Base-by-base conservation (phyloP, 2,888 invertebrate genomes). In the Esperia sulphurella region DNA sequence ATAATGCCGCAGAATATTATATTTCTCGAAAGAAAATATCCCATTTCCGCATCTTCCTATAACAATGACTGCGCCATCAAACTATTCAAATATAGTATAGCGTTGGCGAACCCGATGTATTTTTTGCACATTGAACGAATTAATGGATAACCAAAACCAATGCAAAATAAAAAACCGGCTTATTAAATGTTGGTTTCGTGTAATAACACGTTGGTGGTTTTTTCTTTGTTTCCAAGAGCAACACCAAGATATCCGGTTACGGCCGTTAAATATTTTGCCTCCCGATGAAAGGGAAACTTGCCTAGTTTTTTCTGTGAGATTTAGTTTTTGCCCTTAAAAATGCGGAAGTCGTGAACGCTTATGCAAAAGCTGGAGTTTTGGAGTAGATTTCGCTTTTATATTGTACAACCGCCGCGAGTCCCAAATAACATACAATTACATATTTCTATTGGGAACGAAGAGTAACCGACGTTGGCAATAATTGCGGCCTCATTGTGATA, bases 1-100 rank as follows among this genome's bases (percentile, higher is more conserved):
- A 85, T 83, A 87, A 88, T 83, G 75, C 80, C 68, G 65, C 60
- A 65, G 73, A 83, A 89, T 89, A 89, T 89, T 82, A 88, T 87
- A 86, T 89, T 89, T 76, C 89, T 79, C 77, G 86, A 79, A 89
- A 90, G 90, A 90, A 89, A 90, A 90, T 90, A 90, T 90, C 90
- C 87, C 76, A 90, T 89, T 90, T 90, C 90, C 90, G 90, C 87
- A 89, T 90, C 88, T 88, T 85, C 85, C 75, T 77, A 77, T 73
- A 88, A 90, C 90, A 90, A 90, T 88, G 83, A 75, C 72, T 71
- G 73, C 81, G 77, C 82, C 80, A 79, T 72, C 76, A 63, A 82
- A 83, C 90, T 87, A 89, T 89, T 88, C 87, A 90, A 88, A 89
- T 88, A 86, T 61, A 55, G 68, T 68, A 70, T 64, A 76, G 75